Base-by-base conservation (phyloP, 2,113 vertebrate genomes). In the Eulemur rufifrons region DNA sequence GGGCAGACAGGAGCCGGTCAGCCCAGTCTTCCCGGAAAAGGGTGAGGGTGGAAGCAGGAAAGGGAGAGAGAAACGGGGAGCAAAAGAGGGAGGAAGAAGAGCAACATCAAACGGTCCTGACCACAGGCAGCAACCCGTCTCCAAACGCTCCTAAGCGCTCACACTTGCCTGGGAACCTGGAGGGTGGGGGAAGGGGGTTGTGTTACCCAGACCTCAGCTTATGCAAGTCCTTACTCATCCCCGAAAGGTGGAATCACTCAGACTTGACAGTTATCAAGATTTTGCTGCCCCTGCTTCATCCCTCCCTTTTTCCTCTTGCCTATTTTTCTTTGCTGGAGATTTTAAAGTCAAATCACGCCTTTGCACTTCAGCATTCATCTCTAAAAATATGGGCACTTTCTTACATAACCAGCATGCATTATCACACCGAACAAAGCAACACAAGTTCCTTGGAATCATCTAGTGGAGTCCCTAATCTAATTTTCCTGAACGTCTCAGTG, bases 151-250 rank as follows among this genome's bases (percentile, higher is more conserved):
- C 50, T 14, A 29, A 8, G 4, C 6, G 66, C 68, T 69, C 20
- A 1, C 20, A 5, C 50, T 69, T 42, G 25, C n/a, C n/a, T 12
- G 63, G 37, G 29, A 71, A 15, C 17, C 50, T 32, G 59, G 37
- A 42, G 6, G 3, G 5, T 8, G 4, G 27, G 54, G 32, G 21
- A 6, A 1, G 11, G 2, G 25, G 8, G 25, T 32, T 34, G 54
- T 25, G 39, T 23, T 9, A 47, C 32, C n/a, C 52, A 63, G 61
- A 63, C 10, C 39, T 89, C 8, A 0, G 50, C 34, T 68, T 13
- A 13, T 15, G 21, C 45, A 76, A 84, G 37, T 3, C 1, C 17
- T 15, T 1, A 10, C 39, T 42, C 76, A 3, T 29, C 37, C 37
- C 21, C 18, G 50, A 32, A 1, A 34, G 13, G 0, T 7, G 39